Base-by-base conservation (phyloP, 2,888 invertebrate species). In the Camptogramma bilineatum region DNA sequence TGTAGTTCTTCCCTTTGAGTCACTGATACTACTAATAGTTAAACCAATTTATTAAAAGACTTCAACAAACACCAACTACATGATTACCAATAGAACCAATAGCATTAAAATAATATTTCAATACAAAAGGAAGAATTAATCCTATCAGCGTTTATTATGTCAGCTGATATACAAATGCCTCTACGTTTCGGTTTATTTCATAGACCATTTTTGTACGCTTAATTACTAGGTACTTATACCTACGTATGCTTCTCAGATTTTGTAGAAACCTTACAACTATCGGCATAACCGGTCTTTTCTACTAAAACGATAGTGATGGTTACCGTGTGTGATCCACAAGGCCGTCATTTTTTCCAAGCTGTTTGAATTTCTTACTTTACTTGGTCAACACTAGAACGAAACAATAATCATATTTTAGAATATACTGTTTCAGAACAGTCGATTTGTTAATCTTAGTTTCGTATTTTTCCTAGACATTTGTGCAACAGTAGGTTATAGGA, bases 351-450 rank as follows among this genome's bases (percentile, higher is more conserved):
- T 31, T 46, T 48, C 39, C 48, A 62, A 61, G 55, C 18, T 48
- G 60, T 64, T 59, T 59, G 47, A 21, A 58, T 59, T 51, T 59
- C 21, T 62, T 55, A 62, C 46, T 24, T 62, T 52, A 62, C 21
- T 24, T 52, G 50, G 31, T 46, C 13, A 60, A 24, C 48, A 48
- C 5, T 4, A 28, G 28, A 7, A 28, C 19, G 16, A 48, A 47
- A 47, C 19, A 47, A 47, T 56, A 16, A n/a, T 31, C 17, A 34
- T 39, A 4, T 13, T 39, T 39, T 39, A 39, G 13, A 39, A 39
- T 10, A 13, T 39, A 13, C 34, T 39, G 13, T 39, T 39, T 3
- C 34, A 39, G 34, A 28, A 28, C 28, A 28, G 5, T 28, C 4
- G 28, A 28, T 28, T 28, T 28, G 28, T 28, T 28, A 28, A 28